Conservation (phyloP, 1,140 invertebrate genomes). For the Bombyx mori region DNA sequence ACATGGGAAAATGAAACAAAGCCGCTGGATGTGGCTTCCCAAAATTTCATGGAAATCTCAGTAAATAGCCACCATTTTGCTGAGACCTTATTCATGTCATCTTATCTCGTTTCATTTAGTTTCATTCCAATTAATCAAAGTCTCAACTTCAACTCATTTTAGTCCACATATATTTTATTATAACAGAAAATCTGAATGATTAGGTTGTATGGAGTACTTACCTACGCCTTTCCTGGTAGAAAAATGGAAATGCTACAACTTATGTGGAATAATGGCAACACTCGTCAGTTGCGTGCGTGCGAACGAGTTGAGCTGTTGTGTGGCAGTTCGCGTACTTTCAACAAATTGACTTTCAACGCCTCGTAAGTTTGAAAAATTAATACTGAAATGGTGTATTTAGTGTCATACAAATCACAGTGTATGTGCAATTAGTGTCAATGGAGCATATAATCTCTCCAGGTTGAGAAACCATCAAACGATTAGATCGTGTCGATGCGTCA, state of each 20-base stretch:
- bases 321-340: constrained; percentile 63
- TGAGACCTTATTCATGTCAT: too few relatives aligned
- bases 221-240: neutral
- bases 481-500: constrained; percentile 68
- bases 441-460: constrained; percentile 15
- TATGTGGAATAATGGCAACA: constrained; percentile 1
- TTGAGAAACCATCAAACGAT: constrained; percentile 53
- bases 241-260: neutral
- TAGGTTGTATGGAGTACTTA: too few relatives aligned
- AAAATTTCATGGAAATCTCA: too few relatives aligned
- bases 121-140: too few relatives aligned
- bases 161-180: too few relatives aligned
- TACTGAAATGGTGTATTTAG: constrained; percentile 46
- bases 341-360: constrained; percentile 65
- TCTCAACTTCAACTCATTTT: too few relatives aligned
- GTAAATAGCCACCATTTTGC: too few relatives aligned
- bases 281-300: constrained; percentile 42
- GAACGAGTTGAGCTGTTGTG: constrained; percentile 61
- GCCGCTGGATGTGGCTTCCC: too few relatives aligned
- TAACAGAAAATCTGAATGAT: too few relatives aligned
- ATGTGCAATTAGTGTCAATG: constrained; percentile 8
- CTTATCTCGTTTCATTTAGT: too few relatives aligned
- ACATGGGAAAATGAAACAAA: too few relatives aligned
- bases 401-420: constrained; percentile 19
- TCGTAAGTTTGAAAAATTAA: constrained; percentile 65